These are phyloP conservation scores for Spilarctia lutea DNA, from an alignment of 2,888 invertebrate species.

Conservation along the genomic window DNA sequence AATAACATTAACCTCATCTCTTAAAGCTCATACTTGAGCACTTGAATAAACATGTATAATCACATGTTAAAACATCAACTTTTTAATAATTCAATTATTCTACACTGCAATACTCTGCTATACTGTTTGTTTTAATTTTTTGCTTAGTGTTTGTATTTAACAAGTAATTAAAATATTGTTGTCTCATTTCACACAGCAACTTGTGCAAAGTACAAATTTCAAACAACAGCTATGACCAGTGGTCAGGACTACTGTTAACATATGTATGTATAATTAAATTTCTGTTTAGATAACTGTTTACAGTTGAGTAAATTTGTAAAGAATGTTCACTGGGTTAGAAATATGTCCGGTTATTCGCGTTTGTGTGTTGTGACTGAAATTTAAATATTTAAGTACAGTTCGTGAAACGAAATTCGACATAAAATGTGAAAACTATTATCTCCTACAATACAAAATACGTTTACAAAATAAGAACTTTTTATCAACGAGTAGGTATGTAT, in stretches of 20 bases:
- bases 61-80: neutral
- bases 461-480: neutral
- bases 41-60: neutral
- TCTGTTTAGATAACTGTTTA: conserved; percentile 34
- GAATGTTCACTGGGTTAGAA: conserved; percentile 65
- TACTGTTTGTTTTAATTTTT: neutral
- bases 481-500: neutral
- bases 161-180: neutral
- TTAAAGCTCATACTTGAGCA: neutral
- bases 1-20: neutral
- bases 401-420: conserved; percentile 34
- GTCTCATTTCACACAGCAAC: neutral
- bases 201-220: neutral
- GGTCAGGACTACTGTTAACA: neutral
- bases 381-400: conserved; percentile 37
- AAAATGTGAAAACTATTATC: conserved; percentile 10
- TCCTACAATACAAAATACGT: neutral
- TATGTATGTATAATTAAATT: conserved; percentile 26
- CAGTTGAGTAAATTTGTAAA: conserved; percentile 52
- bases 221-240: neutral
- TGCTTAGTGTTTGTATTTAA: neutral
- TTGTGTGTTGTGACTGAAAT: conserved; percentile 26
- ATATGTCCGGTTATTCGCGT: conserved; percentile 57
- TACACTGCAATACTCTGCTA: neutral
- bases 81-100: too few species aligned